phyloP scores from a whole-genome alignment of 1,140 invertebrate genomes.

The Eufriesea mexicana region DNA sequence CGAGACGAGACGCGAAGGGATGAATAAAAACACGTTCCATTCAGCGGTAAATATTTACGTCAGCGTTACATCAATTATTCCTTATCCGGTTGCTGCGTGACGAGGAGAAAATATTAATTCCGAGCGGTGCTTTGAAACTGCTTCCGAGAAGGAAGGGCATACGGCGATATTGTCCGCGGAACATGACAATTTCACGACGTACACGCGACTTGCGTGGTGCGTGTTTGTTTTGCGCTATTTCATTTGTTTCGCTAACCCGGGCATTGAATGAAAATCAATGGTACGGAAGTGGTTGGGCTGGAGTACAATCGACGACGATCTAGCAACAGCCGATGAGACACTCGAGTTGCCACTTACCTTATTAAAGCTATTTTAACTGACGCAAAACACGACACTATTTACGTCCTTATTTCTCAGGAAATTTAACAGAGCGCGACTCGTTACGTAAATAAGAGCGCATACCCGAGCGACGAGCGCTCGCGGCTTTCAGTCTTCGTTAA shows the following conservation, averaged over 20 bases:
- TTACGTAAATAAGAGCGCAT: constrained; percentile 47
- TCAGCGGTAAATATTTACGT: constrained; percentile 25
- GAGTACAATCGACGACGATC: constrained; percentile 47
- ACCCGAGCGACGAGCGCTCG: too few species aligned
- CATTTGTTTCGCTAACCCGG: not conserved
- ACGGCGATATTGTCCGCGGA: not conserved
- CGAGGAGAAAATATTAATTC: constrained; percentile 7
- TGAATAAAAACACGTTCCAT: constrained; percentile 15
- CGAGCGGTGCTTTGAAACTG: not conserved
- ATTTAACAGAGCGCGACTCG: constrained; percentile 36
- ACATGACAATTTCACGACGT: not conserved
- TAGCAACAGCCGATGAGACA: constrained; percentile 35
- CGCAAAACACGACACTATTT: constrained; percentile 45
- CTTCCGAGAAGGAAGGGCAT: too few species aligned
- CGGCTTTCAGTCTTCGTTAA: not conserved
- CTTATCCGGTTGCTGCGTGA: not conserved
- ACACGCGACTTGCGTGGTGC: too few species aligned
- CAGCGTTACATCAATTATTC: constrained; percentile 1
- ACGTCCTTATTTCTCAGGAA: constrained; percentile 38
- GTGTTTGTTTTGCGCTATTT: constrained; percentile 20
- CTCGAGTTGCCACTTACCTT: constrained; percentile 43
- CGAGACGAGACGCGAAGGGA: too few species aligned
- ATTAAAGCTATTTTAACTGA: constrained; percentile 49
- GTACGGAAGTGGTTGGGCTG: constrained; percentile 23
- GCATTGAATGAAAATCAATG: constrained; percentile 32